Evolutionary conservation across 2,888 invertebrate species (phyloP), one percentile per base, ranked within the genome.

Genomic region (Morpho achilles): DNA sequence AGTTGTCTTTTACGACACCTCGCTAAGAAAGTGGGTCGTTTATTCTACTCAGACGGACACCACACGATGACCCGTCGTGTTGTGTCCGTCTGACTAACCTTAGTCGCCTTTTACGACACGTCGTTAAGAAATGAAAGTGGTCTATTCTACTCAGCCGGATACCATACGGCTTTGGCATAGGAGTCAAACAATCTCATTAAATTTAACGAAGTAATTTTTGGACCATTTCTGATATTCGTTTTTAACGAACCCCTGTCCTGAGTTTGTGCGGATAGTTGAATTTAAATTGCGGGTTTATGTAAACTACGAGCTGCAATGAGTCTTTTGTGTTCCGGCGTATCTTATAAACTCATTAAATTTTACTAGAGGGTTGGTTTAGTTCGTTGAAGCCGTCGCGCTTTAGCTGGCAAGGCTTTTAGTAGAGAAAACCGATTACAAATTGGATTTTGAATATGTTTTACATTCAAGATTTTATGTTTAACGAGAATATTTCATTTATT

Each of bases 251-350:
- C 53, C 22, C 16, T 39, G 39, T 7, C 7, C 40, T 8, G 46
- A 53, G 45, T 53, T 53, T 53, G 46, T 46, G 48, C 16, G 42
- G 42, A 42, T 65, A 66, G 66, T 66, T 66, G 68, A 68, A 67
- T 68, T 67, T 63, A 67, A 68, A 69, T 68, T 47, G 64, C 61
- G 60, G 50, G 56, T 68, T 69, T 67, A 69, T 69, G 68, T 61
- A 65, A 68, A 68, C 50, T 55, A 62, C 53, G 43, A 51, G 45
- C 56, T 50, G 44, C 53, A 59, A 61, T 59, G 61, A 62, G 53
- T 54, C 56, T 61, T 63, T 65, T 64, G 62, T 62, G 64, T 61
- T 59, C 53, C 59, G 47, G 54, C 56, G 54, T 62, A 64, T 60
- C 60, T 59, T 56, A 55, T 59, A 53, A 50, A 50, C 59, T 63